Conservation (phyloP, 2,888 invertebrate species). For the Melipona bicolor region DNA sequence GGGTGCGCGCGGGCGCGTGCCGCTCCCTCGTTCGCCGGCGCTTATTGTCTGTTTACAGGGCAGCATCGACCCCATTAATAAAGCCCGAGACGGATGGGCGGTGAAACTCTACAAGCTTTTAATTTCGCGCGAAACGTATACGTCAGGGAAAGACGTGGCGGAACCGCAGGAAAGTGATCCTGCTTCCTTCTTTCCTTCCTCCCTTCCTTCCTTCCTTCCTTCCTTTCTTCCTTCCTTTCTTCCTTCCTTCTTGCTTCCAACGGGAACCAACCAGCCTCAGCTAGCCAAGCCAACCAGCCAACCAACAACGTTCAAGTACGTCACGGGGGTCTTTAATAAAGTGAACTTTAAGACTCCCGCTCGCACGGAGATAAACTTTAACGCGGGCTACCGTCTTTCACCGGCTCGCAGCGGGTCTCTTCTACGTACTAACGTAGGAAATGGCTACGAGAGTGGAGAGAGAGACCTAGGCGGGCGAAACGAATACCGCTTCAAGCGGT, state of each 20-base stretch:
- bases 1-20: neutral
- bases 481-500: slow-evolving; percentile 58
- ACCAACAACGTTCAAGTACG: slow-evolving; percentile 61
- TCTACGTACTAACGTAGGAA: slow-evolving; percentile 32
- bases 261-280: neutral
- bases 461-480: slow-evolving; percentile 30
- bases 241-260: neutral
- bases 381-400: slow-evolving; percentile 71
- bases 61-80: slow-evolving; percentile 69
- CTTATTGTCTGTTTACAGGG: slow-evolving; percentile 65
- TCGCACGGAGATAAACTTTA: slow-evolving; percentile 78
- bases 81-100: slow-evolving; percentile 66
- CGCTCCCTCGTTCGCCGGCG: slow-evolving; percentile 37
- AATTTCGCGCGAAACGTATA: slow-evolving; percentile 70
- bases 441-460: slow-evolving; percentile 38
- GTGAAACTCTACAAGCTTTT: slow-evolving; percentile 71
- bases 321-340: slow-evolving; percentile 78
- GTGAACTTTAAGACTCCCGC: slow-evolving; percentile 78
- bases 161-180: slow-evolving; percentile 65
- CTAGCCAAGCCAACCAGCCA: slow-evolving; percentile 6
- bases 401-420: slow-evolving; percentile 44
- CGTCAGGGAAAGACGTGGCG: slow-evolving; percentile 54
- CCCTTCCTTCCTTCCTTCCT: neutral
- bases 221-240: neutral
- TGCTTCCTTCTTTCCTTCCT: slow-evolving; percentile 13